Percentiles rank a stretch among this genome's conserved stretches.
These are phyloP conservation scores for Trachythela sp. DNA, from an alignment of 64 coral and sea anemone genomes.

Conservation along the genomic window DNA sequence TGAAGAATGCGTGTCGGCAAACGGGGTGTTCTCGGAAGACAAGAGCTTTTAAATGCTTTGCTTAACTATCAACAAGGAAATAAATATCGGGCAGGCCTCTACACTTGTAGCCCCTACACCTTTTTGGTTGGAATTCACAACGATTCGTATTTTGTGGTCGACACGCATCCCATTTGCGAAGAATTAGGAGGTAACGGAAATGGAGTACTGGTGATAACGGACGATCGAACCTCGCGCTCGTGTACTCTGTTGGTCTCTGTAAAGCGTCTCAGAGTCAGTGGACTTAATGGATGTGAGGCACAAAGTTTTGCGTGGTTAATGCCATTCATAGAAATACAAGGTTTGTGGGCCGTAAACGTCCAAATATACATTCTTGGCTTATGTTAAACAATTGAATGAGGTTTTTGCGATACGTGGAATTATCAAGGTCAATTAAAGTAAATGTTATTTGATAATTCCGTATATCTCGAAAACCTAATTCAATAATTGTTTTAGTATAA, in stretches of 20 bases:
- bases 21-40: not conserved
- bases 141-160: not conserved
- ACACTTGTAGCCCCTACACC: not conserved
- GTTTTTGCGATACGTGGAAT: too few species aligned
- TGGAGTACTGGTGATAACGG: not conserved
- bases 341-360: not conserved
- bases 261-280: not conserved
- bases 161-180: conserved; percentile 1
- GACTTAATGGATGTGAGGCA: not conserved
- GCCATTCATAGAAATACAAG: not conserved
- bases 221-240: not conserved
- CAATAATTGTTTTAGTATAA: too few species aligned
- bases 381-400: too few species aligned
- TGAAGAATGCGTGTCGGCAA: not conserved
- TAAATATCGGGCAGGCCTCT: not conserved
- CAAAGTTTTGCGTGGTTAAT: not conserved
- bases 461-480: too few species aligned
- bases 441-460: too few species aligned
- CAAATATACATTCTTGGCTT: not conserved
- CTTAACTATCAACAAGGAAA: not conserved
- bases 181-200: not conserved
- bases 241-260: not conserved
- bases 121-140: not conserved
- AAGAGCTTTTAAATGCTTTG: not conserved
- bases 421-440: not conserved